Base-by-base conservation (phyloP, 2,797 vertebrate species). In the Sciurus carolinensis region DNA sequence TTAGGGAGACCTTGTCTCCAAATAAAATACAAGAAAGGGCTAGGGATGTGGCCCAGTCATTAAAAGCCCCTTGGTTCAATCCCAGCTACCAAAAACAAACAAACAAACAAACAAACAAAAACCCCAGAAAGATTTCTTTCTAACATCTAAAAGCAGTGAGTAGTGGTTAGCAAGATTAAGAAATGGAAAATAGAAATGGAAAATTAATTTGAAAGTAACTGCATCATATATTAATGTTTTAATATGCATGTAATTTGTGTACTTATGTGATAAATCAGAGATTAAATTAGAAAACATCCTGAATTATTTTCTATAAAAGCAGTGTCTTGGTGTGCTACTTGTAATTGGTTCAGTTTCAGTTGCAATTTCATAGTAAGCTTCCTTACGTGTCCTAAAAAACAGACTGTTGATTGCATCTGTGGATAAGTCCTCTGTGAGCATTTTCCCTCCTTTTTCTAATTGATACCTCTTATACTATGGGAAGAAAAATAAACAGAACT, bases 121-220 rank as follows among this genome's bases (percentile, higher is more conserved):
- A 47, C 39, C 39, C 39, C 44, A 47, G 44, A 47, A 47, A 47
- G 7, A 47, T 47, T 93, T 26, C 73, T 81, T 93, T 95, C 36
- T 83, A 39, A 69, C 22, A 71, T 69, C 44, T 80, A 72, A 77
- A 90, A 77, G 52, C 39, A 39, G 26, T 47, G 54, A 47, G 54
- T 57, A 57, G 10, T 81, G 28, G 12, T 92, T 84, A 59, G 30
- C 79, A 73, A 75, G 59, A 57, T 44, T 79, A 90, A 94, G 67
- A 90, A 92, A 85, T 39, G 36, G 75, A 77, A 77, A 91, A 75
- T 81, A 54, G 77, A 72, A 97, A 69, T 79, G 36, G 47, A 84
- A 95, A 94, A 39, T 86, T 71, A 84, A 91, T 54, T 80, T 93
- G 50, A 95, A 80, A 59, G 79, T 64, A 52, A 82, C 18, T 39